Base-by-base conservation (phyloP, 2,113 vertebrate genomes). In the Nanorana parkeri region DNA sequence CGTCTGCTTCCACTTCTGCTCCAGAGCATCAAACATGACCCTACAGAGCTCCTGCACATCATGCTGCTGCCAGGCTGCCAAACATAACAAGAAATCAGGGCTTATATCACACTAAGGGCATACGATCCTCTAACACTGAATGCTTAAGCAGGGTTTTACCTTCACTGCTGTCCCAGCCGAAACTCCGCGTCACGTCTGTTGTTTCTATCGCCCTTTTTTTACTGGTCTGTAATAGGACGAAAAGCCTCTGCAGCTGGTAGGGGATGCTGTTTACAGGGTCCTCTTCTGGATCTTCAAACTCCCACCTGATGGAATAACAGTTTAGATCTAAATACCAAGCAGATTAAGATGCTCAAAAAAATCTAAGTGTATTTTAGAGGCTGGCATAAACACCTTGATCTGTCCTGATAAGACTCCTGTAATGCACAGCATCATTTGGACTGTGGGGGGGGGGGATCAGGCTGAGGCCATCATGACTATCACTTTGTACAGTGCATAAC, bases 11-110 rank as follows among this genome's bases (percentile, higher is more conserved):
- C 98, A 99, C 81, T 99, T 99, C 86, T 99, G 98, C 87, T 99
- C 97, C 90, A 99, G 92, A 89, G 97, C 98, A 91, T 99, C 98
- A 87, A 99, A 99, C 98, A 99, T 99, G 89, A 99, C 98, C 88
- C 98, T 94, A 87, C 98, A 99, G 55, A 99, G 94, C 89, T 99
- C 98, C 89, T 99, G 97, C n/a, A 99, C 96, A 73, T 99, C 98
- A 86, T 99, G 98, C 79, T 99, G 98, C 88, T 99, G 98, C 98
- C 98, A 99, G 3, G 98, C 98, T 99, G 88, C 90, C 88, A 68
- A 87, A 88, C 87, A 75, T 73, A 89, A 90, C n/a, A 60, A 15
- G 15, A 23, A n/a, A 47, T 5, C 21, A 13, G 47, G 16, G 17
- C 17, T 19, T 5, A 47, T 5, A 13, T 5, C 3, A 47, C 4